Base-by-base conservation (phyloP, 2,113 vertebrate genomes). In the Dolichotis patagonum region DNA sequence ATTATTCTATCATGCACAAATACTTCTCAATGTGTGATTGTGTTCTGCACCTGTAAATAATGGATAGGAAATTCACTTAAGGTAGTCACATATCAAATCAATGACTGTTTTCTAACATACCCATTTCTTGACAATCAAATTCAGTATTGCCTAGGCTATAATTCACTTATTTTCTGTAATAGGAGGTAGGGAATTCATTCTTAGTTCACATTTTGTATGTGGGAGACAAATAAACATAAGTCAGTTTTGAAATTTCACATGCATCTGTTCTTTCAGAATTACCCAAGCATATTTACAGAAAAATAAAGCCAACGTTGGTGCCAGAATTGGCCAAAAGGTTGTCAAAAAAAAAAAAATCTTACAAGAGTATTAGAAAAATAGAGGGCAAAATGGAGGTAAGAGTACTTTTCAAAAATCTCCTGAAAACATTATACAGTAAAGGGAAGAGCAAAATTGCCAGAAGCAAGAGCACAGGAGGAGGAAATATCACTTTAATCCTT, bases 401-500 rank as follows among this genome's bases (percentile, higher is more conserved):
- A 71, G 28, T 12, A 16, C 82, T 96, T 86, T 96, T 81, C 41
- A 95, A 87, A 96, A 84, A 62, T 56, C 19, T 86, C 43, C 11
- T 91, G 43, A 88, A 98, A 97, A 96, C 0, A 80, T 26, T 49
- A 77, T 28, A 73, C 28, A 41, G 85, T 62, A 92, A 97, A 96
- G 96, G 87, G 88, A 97, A 88, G 26, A 83, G 60, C 60, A 89
- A 1, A 83, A 8, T 92, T 97, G 96, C 92, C 90, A 97, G 97
- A 96, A 96, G 63, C 94, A 83, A 19, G 94, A 92, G 85, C 67
- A 85, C 4, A 63, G 88, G 12, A 43, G 5, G 58, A 17, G 3
- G 41, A 77, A 84, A 97, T 96, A 95, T 7, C 62, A 95, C 26
- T 97, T 95, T 95, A 98, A 95, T 98, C 65, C 65, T 87, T 58